A percentile compares a stretch with the other conserved stretches of the same genome.
Evolutionary conservation across 2,797 vertebrate genomes (phyloP).

Genomic region (Falco peregrinus): DNA sequence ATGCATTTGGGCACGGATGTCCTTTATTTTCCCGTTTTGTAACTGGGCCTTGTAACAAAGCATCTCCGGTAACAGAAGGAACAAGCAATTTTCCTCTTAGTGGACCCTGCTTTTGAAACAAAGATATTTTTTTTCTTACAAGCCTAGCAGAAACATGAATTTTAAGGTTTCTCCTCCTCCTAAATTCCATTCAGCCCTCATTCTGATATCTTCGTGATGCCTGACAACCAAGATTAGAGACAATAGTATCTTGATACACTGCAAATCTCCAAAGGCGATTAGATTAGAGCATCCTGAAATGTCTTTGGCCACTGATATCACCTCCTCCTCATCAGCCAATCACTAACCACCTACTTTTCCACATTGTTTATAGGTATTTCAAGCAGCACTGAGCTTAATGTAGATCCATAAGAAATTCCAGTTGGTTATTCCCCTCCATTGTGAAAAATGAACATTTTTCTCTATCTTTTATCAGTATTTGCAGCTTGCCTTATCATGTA

Average conservation of each 20-base stretch:
- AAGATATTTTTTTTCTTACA: neutral
- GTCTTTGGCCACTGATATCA: neutral
- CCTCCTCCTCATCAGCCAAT: neutral
- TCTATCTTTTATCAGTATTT: neutral
- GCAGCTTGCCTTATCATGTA: neutral
- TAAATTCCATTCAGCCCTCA: neutral
- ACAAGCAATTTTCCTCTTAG: neutral
- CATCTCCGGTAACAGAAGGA: neutral
- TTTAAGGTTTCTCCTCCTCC: neutral
- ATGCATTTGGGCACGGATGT: neutral
- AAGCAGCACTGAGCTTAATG: neutral
- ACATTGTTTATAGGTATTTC: neutral
- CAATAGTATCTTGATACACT: neutral
- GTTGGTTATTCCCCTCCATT: neutral
- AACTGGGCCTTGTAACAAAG: neutral
- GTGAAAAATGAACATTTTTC: neutral
- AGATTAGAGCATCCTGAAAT: neutral
- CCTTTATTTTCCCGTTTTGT: neutral
- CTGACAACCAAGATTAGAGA: neutral
- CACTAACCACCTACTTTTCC: neutral
- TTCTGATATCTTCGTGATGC: neutral
- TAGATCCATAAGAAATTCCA: neutral
- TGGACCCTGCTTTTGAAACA: neutral
- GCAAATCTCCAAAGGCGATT: neutral
- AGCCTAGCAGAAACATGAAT: neutral